Evolutionary conservation across 92 coral and sea anemone species (phyloP), one percentile per base, ranked within the genome.

Genomic region (Virgularia gustaviana): DNA sequence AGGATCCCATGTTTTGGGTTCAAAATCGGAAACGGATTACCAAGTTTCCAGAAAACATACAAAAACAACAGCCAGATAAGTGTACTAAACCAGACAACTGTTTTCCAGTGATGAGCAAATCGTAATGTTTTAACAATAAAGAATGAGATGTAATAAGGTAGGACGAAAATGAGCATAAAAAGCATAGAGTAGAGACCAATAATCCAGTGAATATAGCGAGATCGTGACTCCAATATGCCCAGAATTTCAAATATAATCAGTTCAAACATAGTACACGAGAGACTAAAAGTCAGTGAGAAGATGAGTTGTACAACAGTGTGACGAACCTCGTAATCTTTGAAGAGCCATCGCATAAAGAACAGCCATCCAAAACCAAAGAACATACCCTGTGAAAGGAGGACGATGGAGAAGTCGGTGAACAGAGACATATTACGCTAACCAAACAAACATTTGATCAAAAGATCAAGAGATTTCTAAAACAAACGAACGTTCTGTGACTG

Each of bases 361-460:
- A 92, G 83, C 98, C 98, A 92, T 1, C 98, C 98, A 67, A 92
- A 84, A 29, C 88, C 94, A 66, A 92, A 92, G 86, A 92, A 92
- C 38, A 92, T 79, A 42, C 85, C 85, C 49, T 92, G 96, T 13
- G 96, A 87, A 41, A 85, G 71, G 45, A 92, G 85, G 20, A 92
- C 95, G 57, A 92, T 88, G 32, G 89, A 83, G 71, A 85, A 92
- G 62, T 92, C 98, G 52, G 90, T 85, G 51, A 83, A 71, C 63
- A 92, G 89, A 70, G 98, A 92, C 98, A 92, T 92, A 36, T 86
- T 83, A 58, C n/a, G n/a, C n/a, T n/a, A n/a, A n/a, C n/a, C n/a
- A n/a, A n/a, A n/a, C n/a, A n/a, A n/a, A n/a, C n/a, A n/a, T n/a
- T n/a, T n/a, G n/a, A n/a, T n/a, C n/a, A n/a, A n/a, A n/a, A n/a